Evolutionary conservation across 2,888 invertebrate species (phyloP).

Genomic region (Piscicola geometra): DNA sequence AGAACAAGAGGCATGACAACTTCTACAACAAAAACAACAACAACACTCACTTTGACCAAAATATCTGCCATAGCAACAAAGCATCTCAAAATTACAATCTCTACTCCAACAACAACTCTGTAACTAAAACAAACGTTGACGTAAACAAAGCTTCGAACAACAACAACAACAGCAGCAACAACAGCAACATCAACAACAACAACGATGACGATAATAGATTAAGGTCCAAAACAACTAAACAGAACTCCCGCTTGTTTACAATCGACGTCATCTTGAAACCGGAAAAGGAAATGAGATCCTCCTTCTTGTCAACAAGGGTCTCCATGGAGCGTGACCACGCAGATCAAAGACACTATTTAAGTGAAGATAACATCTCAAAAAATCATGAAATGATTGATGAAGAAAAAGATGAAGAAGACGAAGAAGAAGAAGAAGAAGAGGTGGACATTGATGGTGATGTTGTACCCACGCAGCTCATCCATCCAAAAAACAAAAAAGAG

Average conservation of each 20-base stretch:
- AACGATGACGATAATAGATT: too few species aligned
- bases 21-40: constrained; percentile 1
- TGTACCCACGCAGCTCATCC: background rate
- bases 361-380: background rate
- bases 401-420: background rate
- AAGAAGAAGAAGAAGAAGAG: constrained; percentile 4
- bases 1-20: background rate
- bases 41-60: background rate
- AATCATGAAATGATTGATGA: background rate
- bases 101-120: too few species aligned
- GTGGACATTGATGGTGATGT: constrained; percentile 3
- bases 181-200: too few species aligned
- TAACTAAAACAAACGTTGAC: background rate
- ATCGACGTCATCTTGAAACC: constrained; percentile 19
- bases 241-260: constrained; percentile 3
- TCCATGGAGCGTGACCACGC: background rate
- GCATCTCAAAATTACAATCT: too few species aligned
- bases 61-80: background rate
- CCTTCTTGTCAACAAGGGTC: background rate
- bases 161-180: background rate
- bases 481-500: background rate
- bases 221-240: background rate
- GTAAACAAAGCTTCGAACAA: background rate
- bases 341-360: background rate
- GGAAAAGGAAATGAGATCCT: background rate